Evolutionary conservation across 2,113 vertebrate genomes (phyloP).

Genomic region (Xerus inauris): DNA sequence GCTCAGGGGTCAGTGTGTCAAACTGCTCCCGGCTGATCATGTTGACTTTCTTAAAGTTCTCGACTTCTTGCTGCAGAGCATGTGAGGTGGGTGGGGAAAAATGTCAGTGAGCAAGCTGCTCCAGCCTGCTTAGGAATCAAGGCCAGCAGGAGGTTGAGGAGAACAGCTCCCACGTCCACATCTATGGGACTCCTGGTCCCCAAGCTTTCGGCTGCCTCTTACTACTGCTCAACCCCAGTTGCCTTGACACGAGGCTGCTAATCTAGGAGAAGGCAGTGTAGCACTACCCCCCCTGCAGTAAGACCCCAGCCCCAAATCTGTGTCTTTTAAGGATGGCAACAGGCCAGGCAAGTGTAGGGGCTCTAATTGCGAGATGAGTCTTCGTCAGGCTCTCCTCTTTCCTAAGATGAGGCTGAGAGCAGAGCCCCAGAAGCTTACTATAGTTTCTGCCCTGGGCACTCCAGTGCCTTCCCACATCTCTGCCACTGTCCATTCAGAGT

Average conservation of each 20-base stretch:
- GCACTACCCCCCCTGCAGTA: neutral
- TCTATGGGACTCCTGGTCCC: neutral
- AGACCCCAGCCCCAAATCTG: neutral
- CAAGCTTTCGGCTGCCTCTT: neutral
- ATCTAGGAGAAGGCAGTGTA: neutral
- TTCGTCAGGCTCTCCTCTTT: neutral
- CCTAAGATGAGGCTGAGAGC: neutral
- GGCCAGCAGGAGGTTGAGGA: constrained; percentile 34
- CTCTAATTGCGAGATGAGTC: no score
- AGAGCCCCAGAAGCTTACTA: neutral
- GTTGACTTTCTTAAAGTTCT: constrained; percentile 99
- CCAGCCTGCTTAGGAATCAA: constrained; percentile 27
- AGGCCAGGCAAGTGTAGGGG: neutral
- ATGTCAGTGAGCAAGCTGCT: constrained; percentile 23
- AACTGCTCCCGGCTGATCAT: constrained; percentile 98
- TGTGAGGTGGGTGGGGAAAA: constrained; percentile 20
- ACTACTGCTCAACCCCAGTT: neutral
- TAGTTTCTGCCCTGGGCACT: neutral
- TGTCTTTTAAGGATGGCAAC: neutral
- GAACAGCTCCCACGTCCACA: neutral
- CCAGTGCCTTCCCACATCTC: neutral
- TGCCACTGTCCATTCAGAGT: neutral
- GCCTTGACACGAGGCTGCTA: neutral
- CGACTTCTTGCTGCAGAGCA: constrained; percentile 96
- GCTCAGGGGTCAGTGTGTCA: constrained; percentile 97